phyloP scores from a whole-genome alignment of 1,140 invertebrate species.

The Bombus consobrinus region DNA sequence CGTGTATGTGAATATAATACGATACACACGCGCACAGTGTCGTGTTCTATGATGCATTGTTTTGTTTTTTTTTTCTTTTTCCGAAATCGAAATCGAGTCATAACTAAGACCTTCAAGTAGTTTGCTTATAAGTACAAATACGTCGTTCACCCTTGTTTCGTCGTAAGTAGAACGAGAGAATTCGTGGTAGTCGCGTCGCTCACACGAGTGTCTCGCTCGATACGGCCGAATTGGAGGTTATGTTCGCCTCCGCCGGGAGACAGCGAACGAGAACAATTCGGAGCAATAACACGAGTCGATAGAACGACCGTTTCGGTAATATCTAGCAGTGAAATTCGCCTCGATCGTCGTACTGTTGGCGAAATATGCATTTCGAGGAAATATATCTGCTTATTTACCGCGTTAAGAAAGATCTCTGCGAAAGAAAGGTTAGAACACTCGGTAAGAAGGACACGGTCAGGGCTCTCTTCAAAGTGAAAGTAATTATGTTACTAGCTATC shows the following conservation, averaged over 20 bases:
- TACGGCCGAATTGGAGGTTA: constrained; percentile 52
- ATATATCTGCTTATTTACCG: background rate
- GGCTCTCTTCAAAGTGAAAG: constrained; percentile 28
- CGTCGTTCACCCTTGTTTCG: background rate
- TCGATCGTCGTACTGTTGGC: background rate
- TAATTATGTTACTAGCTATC: constrained; percentile 28
- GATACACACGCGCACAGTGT: constrained; percentile 23
- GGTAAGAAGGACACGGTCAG: constrained; percentile 30
- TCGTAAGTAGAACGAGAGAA: background rate
- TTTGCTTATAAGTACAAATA: background rate
- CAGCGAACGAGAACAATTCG: constrained; percentile 21
- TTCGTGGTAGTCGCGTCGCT: background rate
- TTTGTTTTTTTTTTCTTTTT: background rate
- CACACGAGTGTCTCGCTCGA: background rate
- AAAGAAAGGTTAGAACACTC: constrained; percentile 37
- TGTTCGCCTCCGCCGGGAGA: constrained; percentile 34
- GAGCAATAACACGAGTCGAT: constrained; percentile 25
- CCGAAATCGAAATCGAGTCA: too few relatives aligned
- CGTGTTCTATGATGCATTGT: background rate
- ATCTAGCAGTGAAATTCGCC: background rate
- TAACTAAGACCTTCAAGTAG: background rate
- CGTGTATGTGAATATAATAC: background rate
- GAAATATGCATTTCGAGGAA: background rate
- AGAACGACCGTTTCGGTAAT: constrained; percentile 21
- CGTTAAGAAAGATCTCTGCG: constrained; percentile 12